Evolutionary conservation across 2,888 invertebrate genomes (phyloP).

Genomic region (Pteria penguin): DNA sequence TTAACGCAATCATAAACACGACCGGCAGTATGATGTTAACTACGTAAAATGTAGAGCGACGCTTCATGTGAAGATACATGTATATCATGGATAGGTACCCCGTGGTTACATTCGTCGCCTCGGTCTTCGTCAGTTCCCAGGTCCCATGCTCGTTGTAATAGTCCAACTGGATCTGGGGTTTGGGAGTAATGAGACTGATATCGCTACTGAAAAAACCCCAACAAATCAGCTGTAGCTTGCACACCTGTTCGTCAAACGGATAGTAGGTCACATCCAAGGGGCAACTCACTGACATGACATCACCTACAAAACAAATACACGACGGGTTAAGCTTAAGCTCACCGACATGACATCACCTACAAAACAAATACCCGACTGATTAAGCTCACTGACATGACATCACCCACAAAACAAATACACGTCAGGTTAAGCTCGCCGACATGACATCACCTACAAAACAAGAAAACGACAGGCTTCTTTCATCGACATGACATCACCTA

Average conservation of each 20-base stretch:
- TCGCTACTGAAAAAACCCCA: slow-evolving; percentile 35
- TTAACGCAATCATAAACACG: slow-evolving; percentile 41
- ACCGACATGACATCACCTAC: too few relatives aligned
- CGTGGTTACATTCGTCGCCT: neutral
- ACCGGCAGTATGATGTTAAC: slow-evolving; percentile 46
- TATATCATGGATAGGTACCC: slow-evolving; percentile 4
- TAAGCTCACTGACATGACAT: slow-evolving; percentile 31
- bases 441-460: too few relatives aligned
- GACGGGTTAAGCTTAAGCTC: too few relatives aligned
- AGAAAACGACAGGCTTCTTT: too few relatives aligned
- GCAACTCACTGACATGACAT: slow-evolving; percentile 33
- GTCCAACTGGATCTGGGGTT: neutral
- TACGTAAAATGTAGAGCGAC: slow-evolving; percentile 38
- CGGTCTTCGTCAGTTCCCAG: slow-evolving; percentile 33
- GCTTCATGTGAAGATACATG: slow-evolving; percentile 34
- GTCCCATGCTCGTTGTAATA: slow-evolving; percentile 40
- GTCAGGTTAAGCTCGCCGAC: too few relatives aligned
- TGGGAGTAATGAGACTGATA: slow-evolving; percentile 7
- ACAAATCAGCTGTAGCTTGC: slow-evolving; percentile 29
- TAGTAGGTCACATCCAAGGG: slow-evolving; percentile 41
- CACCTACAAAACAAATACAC: slow-evolving; percentile 17
- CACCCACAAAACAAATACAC: slow-evolving; percentile 16
- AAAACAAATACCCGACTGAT: too few relatives aligned
- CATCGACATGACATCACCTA: slow-evolving; percentile 31
- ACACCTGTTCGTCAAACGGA: slow-evolving; percentile 45